Evolutionary conservation across 2,797 vertebrate species (phyloP).

Genomic region (Alca torda): DNA sequence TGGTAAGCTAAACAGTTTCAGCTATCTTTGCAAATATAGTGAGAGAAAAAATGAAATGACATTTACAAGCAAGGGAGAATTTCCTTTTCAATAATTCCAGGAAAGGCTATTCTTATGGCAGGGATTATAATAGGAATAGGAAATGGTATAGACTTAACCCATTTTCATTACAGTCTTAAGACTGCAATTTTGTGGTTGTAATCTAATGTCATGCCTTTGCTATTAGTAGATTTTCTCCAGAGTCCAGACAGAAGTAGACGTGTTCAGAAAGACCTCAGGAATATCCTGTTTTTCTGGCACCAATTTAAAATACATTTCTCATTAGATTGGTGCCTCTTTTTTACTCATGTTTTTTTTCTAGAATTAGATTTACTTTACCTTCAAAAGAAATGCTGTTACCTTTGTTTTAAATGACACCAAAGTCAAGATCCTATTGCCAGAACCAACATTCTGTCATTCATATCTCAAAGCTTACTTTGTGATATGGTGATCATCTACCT

Average conservation of each 20-base stretch:
- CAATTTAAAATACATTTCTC: conserved; percentile 22
- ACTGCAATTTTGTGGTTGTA: conserved; percentile 58
- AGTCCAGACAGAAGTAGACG: conserved; percentile 22
- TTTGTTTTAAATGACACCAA: neutral
- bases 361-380: neutral
- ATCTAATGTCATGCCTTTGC: conserved; percentile 59
- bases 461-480: neutral
- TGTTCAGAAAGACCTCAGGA: conserved; percentile 48
- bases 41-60: conserved; percentile 16
- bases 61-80: conserved; percentile 25
- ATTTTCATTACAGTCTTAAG: conserved; percentile 52
- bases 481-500: neutral
- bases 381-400: neutral
- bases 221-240: conserved; percentile 59
- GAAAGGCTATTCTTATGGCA: conserved; percentile 31
- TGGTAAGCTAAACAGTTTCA: neutral
- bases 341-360: neutral
- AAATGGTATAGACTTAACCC: conserved; percentile 44
- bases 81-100: conserved; percentile 37
- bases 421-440: neutral
- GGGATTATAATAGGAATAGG: conserved; percentile 14
- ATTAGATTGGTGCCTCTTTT: neutral
- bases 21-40: neutral
- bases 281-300: conserved; percentile 38
- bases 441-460: neutral